Conservation (phyloP, 1,140 invertebrate species). For the Hycleus cichorii region DNA sequence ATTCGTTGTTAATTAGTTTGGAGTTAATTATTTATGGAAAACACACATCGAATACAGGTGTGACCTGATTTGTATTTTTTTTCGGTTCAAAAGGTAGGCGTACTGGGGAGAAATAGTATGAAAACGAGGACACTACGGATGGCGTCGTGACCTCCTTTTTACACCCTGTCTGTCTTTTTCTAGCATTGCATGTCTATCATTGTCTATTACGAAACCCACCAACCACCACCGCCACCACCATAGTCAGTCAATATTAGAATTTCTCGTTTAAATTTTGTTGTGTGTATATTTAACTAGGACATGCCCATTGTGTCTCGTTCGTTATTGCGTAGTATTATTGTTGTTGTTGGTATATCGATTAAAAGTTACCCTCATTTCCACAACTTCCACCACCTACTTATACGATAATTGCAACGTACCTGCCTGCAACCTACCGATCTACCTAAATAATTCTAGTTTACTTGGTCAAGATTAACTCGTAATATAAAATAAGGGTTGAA, state of each 20-base stretch:
- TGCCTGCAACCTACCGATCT: too few species aligned
- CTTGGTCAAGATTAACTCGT: neutral
- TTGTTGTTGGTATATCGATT: slow-evolving; percentile 7
- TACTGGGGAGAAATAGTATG: slow-evolving; percentile 2
- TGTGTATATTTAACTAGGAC: slow-evolving; percentile 11
- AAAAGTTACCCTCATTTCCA: neutral
- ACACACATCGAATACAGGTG: too few species aligned
- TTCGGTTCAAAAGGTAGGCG: neutral
- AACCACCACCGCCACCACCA: neutral
- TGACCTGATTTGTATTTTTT: neutral
- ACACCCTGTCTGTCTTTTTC: slow-evolving; percentile 4
- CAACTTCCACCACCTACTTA: too few species aligned
- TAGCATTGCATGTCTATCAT: too few species aligned
- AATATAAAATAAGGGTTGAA: too few species aligned
- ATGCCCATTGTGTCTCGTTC: slow-evolving; percentile 15
- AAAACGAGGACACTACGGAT: slow-evolving; percentile 6
- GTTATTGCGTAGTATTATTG: slow-evolving; percentile 6
- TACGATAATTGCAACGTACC: too few species aligned
- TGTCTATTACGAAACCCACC: too few species aligned
- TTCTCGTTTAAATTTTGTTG: neutral
- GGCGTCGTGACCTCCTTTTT: slow-evolving; percentile 22
- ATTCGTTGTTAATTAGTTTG: too few species aligned
- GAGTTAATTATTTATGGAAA: too few species aligned
- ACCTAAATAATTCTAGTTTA: slow-evolving; percentile 1
- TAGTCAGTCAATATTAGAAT: neutral